Conservation (phyloP, 2,113 vertebrate genomes). For the Lasiurus borealis region DNA sequence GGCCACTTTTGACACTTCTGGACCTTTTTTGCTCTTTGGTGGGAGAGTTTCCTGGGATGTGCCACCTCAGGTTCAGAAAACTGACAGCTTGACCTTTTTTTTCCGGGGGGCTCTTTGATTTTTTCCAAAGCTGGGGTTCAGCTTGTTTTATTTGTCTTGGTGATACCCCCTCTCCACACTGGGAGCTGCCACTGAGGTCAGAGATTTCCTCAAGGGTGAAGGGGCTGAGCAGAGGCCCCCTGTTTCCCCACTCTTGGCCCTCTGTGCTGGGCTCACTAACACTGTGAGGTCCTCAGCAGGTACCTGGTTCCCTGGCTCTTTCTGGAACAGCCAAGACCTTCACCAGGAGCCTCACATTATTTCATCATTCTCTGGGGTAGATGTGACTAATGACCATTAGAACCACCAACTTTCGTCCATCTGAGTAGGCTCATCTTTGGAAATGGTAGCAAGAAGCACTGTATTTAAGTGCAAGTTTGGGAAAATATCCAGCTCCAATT, state of each 20-base stretch:
- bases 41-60: neutral
- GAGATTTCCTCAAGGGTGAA: slow-evolving; percentile 37
- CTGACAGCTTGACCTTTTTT: neutral
- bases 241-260: too few species aligned
- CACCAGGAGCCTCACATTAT: neutral
- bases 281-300: neutral
- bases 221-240: neutral
- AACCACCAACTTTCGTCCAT: neutral
- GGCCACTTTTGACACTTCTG: neutral
- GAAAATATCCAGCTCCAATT: neutral
- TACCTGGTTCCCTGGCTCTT: neutral
- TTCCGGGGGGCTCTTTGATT: neutral
- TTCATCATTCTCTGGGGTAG: neutral
- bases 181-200: neutral
- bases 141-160: slow-evolving; percentile 23
- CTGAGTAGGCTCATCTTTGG: neutral
- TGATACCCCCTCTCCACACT: neutral
- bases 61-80: neutral
- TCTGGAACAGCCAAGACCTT: neutral
- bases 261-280: neutral
- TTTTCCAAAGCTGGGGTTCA: neutral
- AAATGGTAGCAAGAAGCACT: neutral
- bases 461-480: neutral
- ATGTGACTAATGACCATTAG: neutral
- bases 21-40: neutral